These are phyloP conservation scores for Apamea crenata DNA, from an alignment of 2,888 invertebrate species.

Conservation along the genomic window DNA sequence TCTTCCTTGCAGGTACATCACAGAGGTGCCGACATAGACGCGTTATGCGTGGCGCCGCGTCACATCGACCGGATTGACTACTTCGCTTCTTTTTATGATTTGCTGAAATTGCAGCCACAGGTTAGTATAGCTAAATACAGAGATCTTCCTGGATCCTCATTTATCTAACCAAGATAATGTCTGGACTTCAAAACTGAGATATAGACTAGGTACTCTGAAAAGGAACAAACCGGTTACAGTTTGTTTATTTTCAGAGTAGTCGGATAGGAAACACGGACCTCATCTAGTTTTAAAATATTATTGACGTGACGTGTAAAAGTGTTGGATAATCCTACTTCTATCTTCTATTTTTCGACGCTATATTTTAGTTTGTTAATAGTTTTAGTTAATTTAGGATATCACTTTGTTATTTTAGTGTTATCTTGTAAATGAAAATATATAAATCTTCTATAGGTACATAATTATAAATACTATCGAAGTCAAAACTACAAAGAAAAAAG, in stretches of 20 bases:
- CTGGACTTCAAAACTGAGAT: neutral
- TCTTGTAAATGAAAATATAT: too few species aligned
- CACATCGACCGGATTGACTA: slow-evolving; percentile 98
- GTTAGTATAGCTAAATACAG: slow-evolving; percentile 80
- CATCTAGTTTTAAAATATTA: neutral
- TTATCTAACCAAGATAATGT: neutral
- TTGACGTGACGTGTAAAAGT: neutral
- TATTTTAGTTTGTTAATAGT: too few species aligned
- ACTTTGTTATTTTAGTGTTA: too few species aligned
- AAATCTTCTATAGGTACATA: too few species aligned
- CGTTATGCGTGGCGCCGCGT: slow-evolving; percentile 98
- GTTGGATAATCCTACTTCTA: too few species aligned
- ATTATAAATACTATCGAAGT: too few species aligned
- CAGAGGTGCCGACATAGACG: slow-evolving; percentile 99
- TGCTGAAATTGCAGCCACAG: slow-evolving; percentile 96
- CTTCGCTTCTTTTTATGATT: slow-evolving; percentile 98
- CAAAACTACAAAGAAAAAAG: neutral
- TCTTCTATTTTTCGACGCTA: too few species aligned
- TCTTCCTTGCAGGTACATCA: slow-evolving; percentile 94
- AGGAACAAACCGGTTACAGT: neutral
- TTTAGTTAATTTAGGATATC: too few species aligned
- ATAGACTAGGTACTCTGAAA: neutral
- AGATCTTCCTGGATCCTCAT: neutral
- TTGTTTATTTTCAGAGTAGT: neutral
- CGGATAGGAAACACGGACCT: neutral